These are phyloP conservation scores for Agonopterix subpropinquella DNA, from an alignment of 2,888 invertebrate genomes.

Conservation along the genomic window DNA sequence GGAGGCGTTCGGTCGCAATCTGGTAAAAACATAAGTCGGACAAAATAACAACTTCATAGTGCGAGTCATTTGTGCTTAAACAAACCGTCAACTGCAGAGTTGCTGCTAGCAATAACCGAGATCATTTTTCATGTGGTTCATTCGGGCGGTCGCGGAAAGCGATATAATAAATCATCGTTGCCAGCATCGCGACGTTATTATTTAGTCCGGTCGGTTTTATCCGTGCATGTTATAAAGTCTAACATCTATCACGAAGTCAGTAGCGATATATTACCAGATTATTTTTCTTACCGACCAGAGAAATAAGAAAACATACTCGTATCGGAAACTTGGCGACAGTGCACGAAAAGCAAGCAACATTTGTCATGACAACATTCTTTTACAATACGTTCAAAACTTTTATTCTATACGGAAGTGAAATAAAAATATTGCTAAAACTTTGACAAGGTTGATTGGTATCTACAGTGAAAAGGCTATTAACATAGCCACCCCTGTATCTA, in stretches of 20 bases:
- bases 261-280: background rate
- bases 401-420: too few relatives aligned
- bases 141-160: constrained; percentile 70
- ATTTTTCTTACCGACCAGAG: too few relatives aligned
- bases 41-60: constrained; percentile 64
- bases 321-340: too few relatives aligned
- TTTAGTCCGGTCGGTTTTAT: constrained; percentile 66
- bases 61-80: constrained; percentile 73
- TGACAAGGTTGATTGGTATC: too few relatives aligned
- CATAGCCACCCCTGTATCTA: too few relatives aligned
- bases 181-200: constrained; percentile 70
- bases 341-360: too few relatives aligned
- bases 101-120: constrained; percentile 68
- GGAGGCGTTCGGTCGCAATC: constrained; percentile 24
- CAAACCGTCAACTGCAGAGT: constrained; percentile 73
- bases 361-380: too few relatives aligned
- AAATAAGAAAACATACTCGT: too few relatives aligned
- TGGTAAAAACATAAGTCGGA: constrained; percentile 53
- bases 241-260: constrained; percentile 13
- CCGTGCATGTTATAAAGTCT: constrained; percentile 54
- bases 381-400: too few relatives aligned
- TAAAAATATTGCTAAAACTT: too few relatives aligned
- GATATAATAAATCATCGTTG: constrained; percentile 72
- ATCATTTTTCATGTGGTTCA: constrained; percentile 75
- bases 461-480: too few relatives aligned